Conservation (phyloP, 2,888 invertebrate species). For the Aphrophora alni region DNA sequence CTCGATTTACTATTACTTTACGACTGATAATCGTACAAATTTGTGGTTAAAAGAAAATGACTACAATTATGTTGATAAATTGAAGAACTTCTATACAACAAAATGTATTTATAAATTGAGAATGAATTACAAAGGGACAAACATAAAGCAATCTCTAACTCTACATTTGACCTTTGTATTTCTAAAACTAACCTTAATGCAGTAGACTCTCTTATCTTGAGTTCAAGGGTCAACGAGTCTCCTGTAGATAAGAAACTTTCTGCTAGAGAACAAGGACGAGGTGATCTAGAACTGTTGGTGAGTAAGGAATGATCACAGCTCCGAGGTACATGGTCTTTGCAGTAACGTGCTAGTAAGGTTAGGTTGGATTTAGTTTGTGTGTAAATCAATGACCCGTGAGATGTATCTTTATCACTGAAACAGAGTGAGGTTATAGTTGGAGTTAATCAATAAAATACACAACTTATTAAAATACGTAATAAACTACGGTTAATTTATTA, state of each 20-base stretch:
- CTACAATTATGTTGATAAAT: too few relatives aligned
- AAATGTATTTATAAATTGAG: too few relatives aligned
- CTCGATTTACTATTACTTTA: too few relatives aligned
- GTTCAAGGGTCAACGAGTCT: constrained; percentile 79
- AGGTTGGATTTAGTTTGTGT: constrained; percentile 68
- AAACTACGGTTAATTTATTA: too few relatives aligned
- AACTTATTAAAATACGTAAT: too few relatives aligned
- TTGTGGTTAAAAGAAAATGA: too few relatives aligned
- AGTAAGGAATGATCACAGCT: constrained; percentile 84
- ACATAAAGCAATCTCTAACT: too few relatives aligned
- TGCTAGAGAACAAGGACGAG: constrained; percentile 77
- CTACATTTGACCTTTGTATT: too few relatives aligned
- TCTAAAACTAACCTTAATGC: constrained; percentile 72
- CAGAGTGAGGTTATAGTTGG: constrained; percentile 10
- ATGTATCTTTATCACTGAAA: constrained; percentile 57
- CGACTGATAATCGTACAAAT: too few relatives aligned
- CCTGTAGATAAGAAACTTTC: constrained; percentile 86
- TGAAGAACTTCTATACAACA: too few relatives aligned
- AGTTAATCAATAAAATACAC: too few relatives aligned
- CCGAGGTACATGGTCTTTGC: constrained; percentile 79
- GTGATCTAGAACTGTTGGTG: constrained; percentile 61
- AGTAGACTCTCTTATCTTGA: constrained; percentile 81
- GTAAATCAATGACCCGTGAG: constrained; percentile 49
- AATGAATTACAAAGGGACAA: too few relatives aligned
- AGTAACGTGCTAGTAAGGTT: constrained; percentile 80